phyloP scores from a whole-genome alignment of 2,797 vertebrate genomes.

The Acanthurus leucopareius region DNA sequence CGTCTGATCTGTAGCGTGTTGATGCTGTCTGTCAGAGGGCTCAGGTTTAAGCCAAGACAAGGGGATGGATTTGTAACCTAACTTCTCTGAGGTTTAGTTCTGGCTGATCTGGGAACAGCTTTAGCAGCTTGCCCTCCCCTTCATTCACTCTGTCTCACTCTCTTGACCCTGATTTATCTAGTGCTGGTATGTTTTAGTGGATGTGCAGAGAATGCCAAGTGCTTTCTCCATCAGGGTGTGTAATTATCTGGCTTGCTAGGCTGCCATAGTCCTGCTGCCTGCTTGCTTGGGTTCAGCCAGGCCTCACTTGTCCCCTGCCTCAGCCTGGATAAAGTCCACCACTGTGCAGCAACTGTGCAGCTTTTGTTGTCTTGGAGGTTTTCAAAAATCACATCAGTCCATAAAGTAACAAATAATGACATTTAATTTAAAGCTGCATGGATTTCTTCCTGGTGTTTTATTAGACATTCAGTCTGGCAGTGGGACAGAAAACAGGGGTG shows the following conservation, averaged over 20 bases:
- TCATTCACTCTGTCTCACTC: conserved; percentile 31
- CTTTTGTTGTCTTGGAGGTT: conserved; percentile 28
- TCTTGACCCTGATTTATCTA: conserved; percentile 65
- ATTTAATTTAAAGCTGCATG: neutral
- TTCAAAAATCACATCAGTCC: neutral
- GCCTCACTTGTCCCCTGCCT: conserved; percentile 28
- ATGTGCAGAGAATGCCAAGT: conserved; percentile 86
- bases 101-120: conserved; percentile 41
- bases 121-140: conserved; percentile 32
- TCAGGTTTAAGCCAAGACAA: conserved; percentile 30
- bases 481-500: neutral
- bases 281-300: conserved; percentile 49
- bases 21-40: conserved; percentile 26
- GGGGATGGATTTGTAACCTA: conserved; percentile 48
- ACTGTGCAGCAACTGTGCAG: conserved; percentile 23
- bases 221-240: conserved; percentile 72
- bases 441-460: neutral
- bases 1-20: conserved; percentile 3
- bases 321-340: conserved; percentile 39
- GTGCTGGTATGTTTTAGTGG: conserved; percentile 77
- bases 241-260: conserved; percentile 82
- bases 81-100: conserved; percentile 36
- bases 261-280: conserved; percentile 60
- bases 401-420: no score
- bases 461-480: neutral